Percentiles rank a stretch among this genome's conserved stretches.
Evolutionary conservation across 2,113 vertebrate species (phyloP).

Genomic region (Cricetomys ansorgei): DNA sequence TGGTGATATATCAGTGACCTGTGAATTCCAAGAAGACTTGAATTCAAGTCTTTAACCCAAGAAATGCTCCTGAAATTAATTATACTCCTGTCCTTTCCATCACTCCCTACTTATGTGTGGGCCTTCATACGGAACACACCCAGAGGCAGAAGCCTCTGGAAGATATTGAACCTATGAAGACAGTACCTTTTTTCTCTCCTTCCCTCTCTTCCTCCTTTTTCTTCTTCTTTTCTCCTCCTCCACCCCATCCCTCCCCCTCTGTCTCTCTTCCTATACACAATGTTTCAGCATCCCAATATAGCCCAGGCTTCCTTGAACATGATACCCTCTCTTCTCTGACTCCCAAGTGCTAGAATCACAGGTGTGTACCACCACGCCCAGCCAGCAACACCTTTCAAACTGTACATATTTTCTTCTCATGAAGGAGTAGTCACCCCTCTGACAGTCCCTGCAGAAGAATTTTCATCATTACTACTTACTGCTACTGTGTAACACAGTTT

Average conservation of each 20-base stretch:
- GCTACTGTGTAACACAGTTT: background rate
- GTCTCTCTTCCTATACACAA: background rate
- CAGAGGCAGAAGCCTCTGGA: background rate
- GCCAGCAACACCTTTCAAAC: background rate
- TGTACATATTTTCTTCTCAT: background rate
- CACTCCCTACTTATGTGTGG: background rate
- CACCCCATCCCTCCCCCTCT: background rate
- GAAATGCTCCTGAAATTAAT: background rate
- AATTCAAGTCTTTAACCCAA: conserved; percentile 28
- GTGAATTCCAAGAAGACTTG: background rate
- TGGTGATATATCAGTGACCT: background rate
- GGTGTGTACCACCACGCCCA: background rate
- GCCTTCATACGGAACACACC: background rate
- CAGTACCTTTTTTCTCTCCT: background rate
- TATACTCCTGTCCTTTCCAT: background rate
- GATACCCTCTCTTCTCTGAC: background rate
- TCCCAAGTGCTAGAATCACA: background rate
- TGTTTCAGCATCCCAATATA: background rate
- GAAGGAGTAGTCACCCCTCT: background rate
- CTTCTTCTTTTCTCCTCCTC: background rate
- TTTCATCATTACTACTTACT: background rate
- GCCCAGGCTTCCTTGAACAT: background rate
- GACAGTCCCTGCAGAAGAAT: background rate
- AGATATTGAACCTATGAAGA: background rate
- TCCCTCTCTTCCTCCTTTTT: background rate